These are phyloP conservation scores for Nemoura dubitans DNA, from an alignment of 2,888 invertebrate species.

Conservation along the genomic window DNA sequence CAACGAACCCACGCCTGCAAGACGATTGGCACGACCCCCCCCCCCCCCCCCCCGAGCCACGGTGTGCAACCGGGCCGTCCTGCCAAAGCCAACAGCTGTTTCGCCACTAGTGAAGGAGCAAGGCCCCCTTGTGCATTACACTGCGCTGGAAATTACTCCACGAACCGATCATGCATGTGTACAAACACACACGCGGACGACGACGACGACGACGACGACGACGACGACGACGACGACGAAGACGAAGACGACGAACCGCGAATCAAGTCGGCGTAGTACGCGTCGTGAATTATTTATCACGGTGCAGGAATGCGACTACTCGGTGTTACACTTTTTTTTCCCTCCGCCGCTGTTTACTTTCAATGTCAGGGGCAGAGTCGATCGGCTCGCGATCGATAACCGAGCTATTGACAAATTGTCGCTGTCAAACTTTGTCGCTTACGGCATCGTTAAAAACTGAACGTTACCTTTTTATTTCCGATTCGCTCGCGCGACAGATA, in stretches of 20 bases:
- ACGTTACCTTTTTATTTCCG: background rate
- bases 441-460: background rate
- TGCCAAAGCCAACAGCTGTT: background rate
- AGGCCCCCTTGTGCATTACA: background rate
- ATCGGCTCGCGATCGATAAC: background rate
- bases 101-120: background rate
- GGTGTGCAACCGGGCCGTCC: background rate
- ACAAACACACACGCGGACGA: background rate
- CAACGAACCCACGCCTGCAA: too few relatives aligned
- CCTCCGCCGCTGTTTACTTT: background rate
- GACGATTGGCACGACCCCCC: background rate
- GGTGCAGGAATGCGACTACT: background rate
- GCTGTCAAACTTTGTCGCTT: slow-evolving; percentile 4
- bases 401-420: background rate
- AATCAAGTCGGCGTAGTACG: background rate
- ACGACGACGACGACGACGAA: too few relatives aligned
- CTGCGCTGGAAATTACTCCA: background rate
- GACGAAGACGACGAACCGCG: background rate
- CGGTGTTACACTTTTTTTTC: background rate
- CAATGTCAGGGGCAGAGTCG: background rate
- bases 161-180: background rate
- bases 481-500: background rate
- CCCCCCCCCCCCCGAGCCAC: too few relatives aligned
- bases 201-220: too few relatives aligned
- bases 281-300: slow-evolving; percentile 4